Percentiles rank a stretch among this genome's conserved stretches.
phyloP scores from a whole-genome alignment of 2,113 vertebrate genomes.

The Merops nubicus region DNA sequence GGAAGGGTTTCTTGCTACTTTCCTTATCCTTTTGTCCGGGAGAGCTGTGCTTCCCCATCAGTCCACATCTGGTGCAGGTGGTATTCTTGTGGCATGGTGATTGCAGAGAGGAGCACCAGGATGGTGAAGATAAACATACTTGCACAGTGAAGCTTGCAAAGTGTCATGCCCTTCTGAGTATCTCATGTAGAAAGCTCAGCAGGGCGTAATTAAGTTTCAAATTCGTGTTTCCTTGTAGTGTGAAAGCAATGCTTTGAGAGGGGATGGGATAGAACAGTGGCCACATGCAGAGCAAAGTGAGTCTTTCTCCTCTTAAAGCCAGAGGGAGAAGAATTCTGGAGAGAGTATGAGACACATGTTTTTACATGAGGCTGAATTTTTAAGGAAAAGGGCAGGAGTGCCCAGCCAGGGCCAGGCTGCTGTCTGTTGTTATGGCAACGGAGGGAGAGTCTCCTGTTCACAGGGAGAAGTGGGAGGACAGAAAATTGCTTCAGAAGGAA shows the following conservation, averaged over 20 bases:
- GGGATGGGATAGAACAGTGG: neutral
- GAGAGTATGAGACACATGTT: neutral
- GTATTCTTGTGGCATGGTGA: neutral
- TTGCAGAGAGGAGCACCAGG: neutral
- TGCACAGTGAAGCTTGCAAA: neutral
- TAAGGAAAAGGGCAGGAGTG: constrained; percentile 36
- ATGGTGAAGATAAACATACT: constrained; percentile 4
- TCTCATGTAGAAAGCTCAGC: neutral
- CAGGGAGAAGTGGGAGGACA: neutral
- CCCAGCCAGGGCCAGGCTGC: constrained; percentile 7
- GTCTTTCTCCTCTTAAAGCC: neutral
- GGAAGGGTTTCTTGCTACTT: neutral
- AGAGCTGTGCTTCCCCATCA: neutral
- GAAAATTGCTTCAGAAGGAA: neutral
- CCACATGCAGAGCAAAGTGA: neutral
- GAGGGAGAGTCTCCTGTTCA: neutral
- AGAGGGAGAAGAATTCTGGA: neutral
- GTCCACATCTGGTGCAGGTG: neutral
- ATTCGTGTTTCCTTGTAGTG: neutral
- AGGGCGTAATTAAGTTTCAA: constrained; percentile 37
- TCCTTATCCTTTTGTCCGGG: neutral
- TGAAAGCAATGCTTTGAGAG: neutral
- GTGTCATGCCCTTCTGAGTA: neutral
- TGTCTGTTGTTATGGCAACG: constrained; percentile 55
- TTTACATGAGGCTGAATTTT: constrained; percentile 35